phyloP scores from a whole-genome alignment of 2,113 vertebrate genomes.

The Elachura formosa region DNA sequence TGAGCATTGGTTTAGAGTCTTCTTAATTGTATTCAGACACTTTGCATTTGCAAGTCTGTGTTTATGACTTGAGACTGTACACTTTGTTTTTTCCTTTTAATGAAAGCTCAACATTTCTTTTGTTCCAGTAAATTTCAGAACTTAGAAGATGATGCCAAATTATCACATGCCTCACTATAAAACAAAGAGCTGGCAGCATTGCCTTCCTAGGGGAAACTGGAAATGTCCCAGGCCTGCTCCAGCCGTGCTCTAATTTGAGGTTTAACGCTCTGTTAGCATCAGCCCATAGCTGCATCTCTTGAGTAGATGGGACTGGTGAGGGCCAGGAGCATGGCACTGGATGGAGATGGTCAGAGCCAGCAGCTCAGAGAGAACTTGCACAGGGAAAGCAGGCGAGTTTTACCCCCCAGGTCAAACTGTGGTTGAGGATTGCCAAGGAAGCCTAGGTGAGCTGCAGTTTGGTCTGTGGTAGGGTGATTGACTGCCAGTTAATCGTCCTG shows the following conservation, averaged over 20 bases:
- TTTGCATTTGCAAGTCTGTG: neutral
- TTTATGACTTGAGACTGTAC: neutral
- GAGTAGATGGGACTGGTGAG: neutral
- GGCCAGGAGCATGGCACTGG: neutral
- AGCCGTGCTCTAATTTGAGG: neutral
- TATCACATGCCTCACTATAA: slow-evolving; percentile 13
- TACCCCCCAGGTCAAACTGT: neutral
- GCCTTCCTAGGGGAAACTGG: neutral
- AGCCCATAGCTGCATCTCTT: neutral
- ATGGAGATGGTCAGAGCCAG: neutral
- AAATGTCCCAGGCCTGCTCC: neutral
- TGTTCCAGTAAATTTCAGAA: slow-evolving; percentile 26
- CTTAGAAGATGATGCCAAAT: neutral
- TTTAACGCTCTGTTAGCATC: neutral
- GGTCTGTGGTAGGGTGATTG: neutral
- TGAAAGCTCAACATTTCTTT: slow-evolving; percentile 30
- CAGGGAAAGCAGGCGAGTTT: neutral
- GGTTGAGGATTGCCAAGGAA: fast-evolving
- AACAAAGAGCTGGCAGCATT: slow-evolving; percentile 18
- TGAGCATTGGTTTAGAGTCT: neutral
- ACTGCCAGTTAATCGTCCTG: neutral
- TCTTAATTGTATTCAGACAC: neutral
- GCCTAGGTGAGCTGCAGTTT: neutral
- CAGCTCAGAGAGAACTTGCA: neutral
- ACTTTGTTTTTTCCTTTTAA: slow-evolving; percentile 10